phyloP scores from a whole-genome alignment of 2,888 invertebrate species.

The Taenaris catops region DNA sequence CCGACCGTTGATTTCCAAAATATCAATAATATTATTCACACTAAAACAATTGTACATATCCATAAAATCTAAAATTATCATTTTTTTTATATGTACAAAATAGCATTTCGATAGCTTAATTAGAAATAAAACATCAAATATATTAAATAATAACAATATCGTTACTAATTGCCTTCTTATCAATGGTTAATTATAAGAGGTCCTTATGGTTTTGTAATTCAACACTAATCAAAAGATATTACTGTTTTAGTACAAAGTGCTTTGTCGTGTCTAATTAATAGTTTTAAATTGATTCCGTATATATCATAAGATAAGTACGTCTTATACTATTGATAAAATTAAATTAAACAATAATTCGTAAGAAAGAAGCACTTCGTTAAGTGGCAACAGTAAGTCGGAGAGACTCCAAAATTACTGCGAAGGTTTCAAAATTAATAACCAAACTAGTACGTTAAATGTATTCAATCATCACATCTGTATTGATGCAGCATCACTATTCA shows the following conservation, averaged over 20 bases:
- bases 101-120: conserved; percentile 73
- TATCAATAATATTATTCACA: conserved; percentile 75
- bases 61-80: conserved; percentile 71
- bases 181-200: conserved; percentile 81
- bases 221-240: conserved; percentile 43
- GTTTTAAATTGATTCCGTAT: conserved; percentile 12
- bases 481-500: conserved; percentile 66
- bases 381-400: conserved; percentile 4
- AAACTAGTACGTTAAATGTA: conserved; percentile 22
- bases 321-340: conserved; percentile 4
- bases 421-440: conserved; percentile 11
- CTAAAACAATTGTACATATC: conserved; percentile 77
- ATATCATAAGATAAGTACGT: conserved; percentile 6
- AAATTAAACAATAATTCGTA: conserved; percentile 5
- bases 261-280: conserved; percentile 22
- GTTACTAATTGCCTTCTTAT: conserved; percentile 79
- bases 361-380: conserved; percentile 18
- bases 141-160: conserved; percentile 80
- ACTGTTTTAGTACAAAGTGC: conserved; percentile 41
- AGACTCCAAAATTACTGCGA: conserved; percentile 12
- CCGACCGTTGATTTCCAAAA: conserved; percentile 57
- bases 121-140: conserved; percentile 79
- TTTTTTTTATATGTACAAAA: conserved; percentile 75
- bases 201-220: conserved; percentile 78
- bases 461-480: conserved; percentile 65